phyloP scores from a whole-genome alignment of 2,113 vertebrate species.

The Spilogale gracilis region DNA sequence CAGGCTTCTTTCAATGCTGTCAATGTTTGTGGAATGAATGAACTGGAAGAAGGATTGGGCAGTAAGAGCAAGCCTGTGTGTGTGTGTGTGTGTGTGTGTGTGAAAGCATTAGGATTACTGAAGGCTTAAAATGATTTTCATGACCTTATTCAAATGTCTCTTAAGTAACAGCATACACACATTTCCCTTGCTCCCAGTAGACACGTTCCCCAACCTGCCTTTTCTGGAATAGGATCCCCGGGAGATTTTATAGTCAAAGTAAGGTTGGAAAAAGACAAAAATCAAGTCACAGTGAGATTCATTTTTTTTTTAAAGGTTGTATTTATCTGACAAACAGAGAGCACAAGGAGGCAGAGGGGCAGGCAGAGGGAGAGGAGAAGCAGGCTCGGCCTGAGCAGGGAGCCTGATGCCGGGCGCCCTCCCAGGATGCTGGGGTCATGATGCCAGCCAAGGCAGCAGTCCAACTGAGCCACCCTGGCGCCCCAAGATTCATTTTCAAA shows the following conservation, averaged over 20 bases:
- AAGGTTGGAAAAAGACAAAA: not conserved
- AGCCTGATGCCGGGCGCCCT: too few relatives aligned
- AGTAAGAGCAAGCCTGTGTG: not conserved
- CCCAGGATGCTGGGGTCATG: too few relatives aligned
- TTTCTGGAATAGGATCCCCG: not conserved
- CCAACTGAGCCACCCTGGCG: too few relatives aligned
- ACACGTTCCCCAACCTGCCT: not conserved
- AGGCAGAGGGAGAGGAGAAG: too few relatives aligned
- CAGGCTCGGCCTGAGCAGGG: too few relatives aligned
- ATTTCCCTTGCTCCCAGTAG: not conserved
- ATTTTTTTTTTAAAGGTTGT: not conserved
- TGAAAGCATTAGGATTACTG: conserved; percentile 6
- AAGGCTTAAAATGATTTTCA: not conserved
- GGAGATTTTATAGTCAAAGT: not conserved
- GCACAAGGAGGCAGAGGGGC: too few relatives aligned
- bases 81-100: not conserved
- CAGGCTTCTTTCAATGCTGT: not conserved
- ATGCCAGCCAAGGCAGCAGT: too few relatives aligned
- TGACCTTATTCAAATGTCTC: not conserved
- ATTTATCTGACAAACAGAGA: too few relatives aligned
- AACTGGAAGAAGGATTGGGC: not conserved
- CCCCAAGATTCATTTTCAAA: not conserved
- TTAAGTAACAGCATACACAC: not conserved
- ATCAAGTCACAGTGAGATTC: not conserved
- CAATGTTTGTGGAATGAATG: not conserved